Percentiles rank a stretch among this genome's conserved stretches.
These are phyloP conservation scores for Diadegma fenestrale DNA, from an alignment of 2,888 invertebrate species.

Conservation along the genomic window DNA sequence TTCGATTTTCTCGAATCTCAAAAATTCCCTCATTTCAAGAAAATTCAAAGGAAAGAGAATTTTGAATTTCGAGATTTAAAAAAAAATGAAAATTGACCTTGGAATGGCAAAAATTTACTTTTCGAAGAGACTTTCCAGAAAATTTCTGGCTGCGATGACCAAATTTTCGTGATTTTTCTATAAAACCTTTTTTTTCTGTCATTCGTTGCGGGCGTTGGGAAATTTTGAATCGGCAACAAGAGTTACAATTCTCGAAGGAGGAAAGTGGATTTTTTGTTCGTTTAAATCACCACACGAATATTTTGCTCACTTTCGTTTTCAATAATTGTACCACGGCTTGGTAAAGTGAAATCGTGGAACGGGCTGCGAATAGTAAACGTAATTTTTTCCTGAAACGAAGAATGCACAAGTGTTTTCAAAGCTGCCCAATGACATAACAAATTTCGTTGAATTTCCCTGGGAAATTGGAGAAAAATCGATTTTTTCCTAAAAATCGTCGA, in stretches of 20 bases:
- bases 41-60: no score
- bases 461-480: background rate
- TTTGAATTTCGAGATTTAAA: no score
- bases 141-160: no score
- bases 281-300: conserved; percentile 71
- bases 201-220: no score
- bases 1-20: no score
- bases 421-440: background rate
- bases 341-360: conserved; percentile 84
- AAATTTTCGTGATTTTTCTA: no score
- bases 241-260: background rate
- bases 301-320: conserved; percentile 82
- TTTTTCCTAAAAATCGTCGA: conserved; percentile 3
- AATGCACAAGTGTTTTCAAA: conserved; percentile 67
- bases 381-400: conserved; percentile 82
- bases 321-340: conserved; percentile 84
- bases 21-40: no score
- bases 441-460: background rate
- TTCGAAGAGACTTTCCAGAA: no score
- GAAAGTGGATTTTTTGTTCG: conserved; percentile 20
- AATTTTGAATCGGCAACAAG: background rate
- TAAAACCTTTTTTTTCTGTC: no score
- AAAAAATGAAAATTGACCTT: no score
- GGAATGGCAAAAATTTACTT: no score
- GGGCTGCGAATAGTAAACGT: conserved; percentile 85